phyloP scores from a whole-genome alignment of 2,113 vertebrate species.

The Hemiscyllium ocellatum region DNA sequence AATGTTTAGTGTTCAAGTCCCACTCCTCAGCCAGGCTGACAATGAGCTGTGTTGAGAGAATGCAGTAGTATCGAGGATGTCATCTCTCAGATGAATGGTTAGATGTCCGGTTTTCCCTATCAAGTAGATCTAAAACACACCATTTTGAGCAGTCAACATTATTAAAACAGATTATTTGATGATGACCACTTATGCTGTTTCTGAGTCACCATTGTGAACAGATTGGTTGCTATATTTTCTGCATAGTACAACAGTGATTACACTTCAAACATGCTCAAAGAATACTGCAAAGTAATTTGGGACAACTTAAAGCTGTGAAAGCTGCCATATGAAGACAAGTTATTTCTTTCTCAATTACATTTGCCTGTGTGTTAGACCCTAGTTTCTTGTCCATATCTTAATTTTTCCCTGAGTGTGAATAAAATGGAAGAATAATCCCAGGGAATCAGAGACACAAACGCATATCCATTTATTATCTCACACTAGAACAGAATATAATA shows the following conservation, averaged over 20 bases:
- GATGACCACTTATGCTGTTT: not conserved
- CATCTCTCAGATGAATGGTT: not conserved
- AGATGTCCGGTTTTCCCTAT: not conserved
- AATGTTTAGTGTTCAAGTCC: not conserved
- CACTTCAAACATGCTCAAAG: not conserved
- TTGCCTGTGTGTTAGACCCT: not conserved
- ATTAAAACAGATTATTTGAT: not conserved
- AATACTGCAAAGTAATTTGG: not conserved
- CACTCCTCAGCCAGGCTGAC: not conserved
- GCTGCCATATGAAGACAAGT: not conserved
- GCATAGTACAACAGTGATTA: not conserved
- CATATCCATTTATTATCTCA: not conserved
- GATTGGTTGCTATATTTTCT: not conserved
- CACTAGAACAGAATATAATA: not conserved
- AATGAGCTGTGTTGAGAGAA: not conserved
- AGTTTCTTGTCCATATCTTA: not conserved
- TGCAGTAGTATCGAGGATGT: not conserved
- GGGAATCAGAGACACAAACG: not conserved
- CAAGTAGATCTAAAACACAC: not conserved
- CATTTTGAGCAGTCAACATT: not conserved
- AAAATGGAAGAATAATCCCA: not conserved
- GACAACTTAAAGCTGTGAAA: not conserved
- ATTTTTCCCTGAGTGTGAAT: not conserved
- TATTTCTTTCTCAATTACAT: not conserved
- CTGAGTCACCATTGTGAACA: not conserved